Conservation (phyloP, 2,797 vertebrate genomes). For the Linurgus olivaceus region DNA sequence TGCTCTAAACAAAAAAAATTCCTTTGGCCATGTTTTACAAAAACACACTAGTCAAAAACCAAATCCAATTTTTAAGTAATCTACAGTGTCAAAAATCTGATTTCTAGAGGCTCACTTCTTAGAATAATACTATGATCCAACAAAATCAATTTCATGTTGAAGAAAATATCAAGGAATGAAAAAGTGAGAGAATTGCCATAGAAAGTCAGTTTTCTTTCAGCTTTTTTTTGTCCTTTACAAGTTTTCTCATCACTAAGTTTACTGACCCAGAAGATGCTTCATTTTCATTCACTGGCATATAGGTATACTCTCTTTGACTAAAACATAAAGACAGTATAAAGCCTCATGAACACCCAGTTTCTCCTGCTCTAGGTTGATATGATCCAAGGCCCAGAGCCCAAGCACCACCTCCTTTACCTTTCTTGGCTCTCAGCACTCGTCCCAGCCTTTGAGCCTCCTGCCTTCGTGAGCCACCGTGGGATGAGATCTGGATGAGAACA, state of each 20-base stretch:
- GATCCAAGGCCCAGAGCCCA: not conserved
- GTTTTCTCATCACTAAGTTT: not conserved
- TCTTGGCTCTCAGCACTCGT: slow-evolving; percentile 94
- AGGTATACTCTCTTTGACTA: not conserved
- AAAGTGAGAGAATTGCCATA: not conserved
- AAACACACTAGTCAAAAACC: not conserved
- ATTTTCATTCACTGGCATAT: not conserved
- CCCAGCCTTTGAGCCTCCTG: slow-evolving; percentile 96
- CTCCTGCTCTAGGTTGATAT: not conserved
- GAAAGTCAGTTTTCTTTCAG: not conserved
- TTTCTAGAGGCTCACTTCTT: not conserved
- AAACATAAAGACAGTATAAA: not conserved
- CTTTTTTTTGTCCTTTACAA: not conserved
- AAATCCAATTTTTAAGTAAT: not conserved
- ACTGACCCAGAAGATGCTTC: not conserved
- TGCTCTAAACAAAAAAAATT: not conserved
- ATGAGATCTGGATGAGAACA: slow-evolving; percentile 97
- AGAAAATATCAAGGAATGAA: not conserved
- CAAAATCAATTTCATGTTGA: not conserved
- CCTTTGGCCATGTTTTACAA: not conserved
- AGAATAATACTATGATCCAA: not conserved
- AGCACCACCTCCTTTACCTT: slow-evolving; percentile 79
- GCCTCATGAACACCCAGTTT: not conserved
- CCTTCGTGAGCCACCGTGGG: slow-evolving; percentile 94
- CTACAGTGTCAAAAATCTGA: not conserved